A percentile compares a stretch with the other conserved stretches of the same genome.
These are phyloP conservation scores for Pteruthius melanotis DNA, from an alignment of 2,113 vertebrate species.

Conservation along the genomic window DNA sequence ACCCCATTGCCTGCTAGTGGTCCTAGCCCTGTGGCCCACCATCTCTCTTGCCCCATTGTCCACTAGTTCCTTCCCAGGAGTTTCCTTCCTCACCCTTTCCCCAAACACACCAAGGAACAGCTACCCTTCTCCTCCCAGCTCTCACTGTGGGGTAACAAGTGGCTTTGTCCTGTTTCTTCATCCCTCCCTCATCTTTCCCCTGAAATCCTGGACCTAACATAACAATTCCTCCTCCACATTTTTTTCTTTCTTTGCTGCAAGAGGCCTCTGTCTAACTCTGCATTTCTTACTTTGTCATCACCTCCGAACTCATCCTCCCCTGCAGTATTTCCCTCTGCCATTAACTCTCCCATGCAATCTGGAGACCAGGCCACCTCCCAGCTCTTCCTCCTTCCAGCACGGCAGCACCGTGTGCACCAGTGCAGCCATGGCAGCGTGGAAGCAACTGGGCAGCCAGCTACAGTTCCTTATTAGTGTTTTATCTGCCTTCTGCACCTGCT, in stretches of 20 bases:
- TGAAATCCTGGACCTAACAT: not conserved
- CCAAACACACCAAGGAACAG: not conserved
- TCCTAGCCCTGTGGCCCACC: not conserved
- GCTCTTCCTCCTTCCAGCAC: not conserved
- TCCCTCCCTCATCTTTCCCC: not conserved
- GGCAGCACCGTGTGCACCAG: not conserved
- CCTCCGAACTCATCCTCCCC: not conserved
- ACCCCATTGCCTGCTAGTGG: not conserved
- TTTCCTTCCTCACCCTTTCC: not conserved
- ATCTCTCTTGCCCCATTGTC: not conserved
- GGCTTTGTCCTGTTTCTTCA: not conserved
- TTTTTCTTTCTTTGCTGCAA: not conserved
- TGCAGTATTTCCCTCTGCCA: not conserved
- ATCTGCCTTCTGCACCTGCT: not conserved
- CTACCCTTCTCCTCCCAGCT: not conserved
- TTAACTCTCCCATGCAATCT: not conserved
- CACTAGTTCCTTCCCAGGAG: not conserved
- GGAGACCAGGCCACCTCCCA: not conserved
- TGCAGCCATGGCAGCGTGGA: not conserved
- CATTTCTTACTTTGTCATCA: constrained; percentile 41
- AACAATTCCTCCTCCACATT: not conserved
- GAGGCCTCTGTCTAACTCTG: not conserved
- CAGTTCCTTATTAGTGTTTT: not conserved
- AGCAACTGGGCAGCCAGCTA: not conserved
- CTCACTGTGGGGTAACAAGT: constrained; percentile 1